Evolutionary conservation across 1,140 invertebrate genomes (phyloP), one percentile per base, ranked within the genome.

Genomic region (Ostrea denselamellosa): DNA sequence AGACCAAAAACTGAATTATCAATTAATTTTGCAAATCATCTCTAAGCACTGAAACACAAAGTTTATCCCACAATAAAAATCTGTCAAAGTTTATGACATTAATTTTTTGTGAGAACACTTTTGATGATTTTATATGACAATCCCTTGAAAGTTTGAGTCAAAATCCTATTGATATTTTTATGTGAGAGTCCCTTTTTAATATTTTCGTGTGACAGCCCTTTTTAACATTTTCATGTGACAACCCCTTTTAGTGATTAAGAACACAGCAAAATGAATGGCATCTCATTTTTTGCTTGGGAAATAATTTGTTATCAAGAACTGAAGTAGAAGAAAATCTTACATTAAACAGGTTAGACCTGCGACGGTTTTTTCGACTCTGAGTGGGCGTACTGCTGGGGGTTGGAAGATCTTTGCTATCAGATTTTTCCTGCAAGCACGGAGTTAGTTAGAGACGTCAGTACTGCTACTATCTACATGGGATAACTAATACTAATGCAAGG

Each of bases 261-360:
- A 17, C 68, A 77, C 68, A 28, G 68, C 68, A 77, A 28, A 77
- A 77, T 77, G 68, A 77, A 77, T 34, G 14, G 25, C 68, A 77
- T 28, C 9, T 28, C 25, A 12, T 28, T 8, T 71, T 77, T 77
- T 62, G 17, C 17, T 14, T 19, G 28, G 68, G 28, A 77, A 25
- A 77, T 14, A 17, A 28, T 77, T 25, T 77, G 68, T 77, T 77
- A 77, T 28, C 68, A 77, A 28, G 28, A 77, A 62, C 17, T 62
- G 56, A 77, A 77, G 28, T 25, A 77, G 68, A 77, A 77, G 22
- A 77, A 77, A 54, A 52, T 52, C 92, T 93, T 94, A 95, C 94
- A 91, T 94, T 95, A 92, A 99, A 99, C 71, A 99, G 96, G 96
- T 99, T 99, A 1, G 98, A 99, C 94, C 98, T 96, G 94, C 98